A percentile compares a stretch with the other conserved stretches of the same genome.
phyloP scores from a whole-genome alignment of 1,140 invertebrate genomes.

The Drosophila subpulchrella region DNA sequence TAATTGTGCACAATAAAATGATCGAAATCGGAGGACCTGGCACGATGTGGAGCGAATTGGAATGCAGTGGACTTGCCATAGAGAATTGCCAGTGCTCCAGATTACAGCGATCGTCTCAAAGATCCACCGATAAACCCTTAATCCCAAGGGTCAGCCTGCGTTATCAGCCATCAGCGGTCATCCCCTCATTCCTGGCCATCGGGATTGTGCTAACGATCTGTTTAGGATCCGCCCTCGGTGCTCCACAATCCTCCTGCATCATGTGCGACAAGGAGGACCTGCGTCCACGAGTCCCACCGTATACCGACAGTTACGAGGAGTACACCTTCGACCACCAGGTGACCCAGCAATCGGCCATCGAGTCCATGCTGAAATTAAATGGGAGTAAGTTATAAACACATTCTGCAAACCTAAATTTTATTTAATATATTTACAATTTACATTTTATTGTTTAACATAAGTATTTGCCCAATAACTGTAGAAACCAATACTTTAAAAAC shows the following conservation, averaged over 20 bases:
- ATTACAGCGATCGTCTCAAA: conserved; percentile 6
- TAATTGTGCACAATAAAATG: conserved; percentile 46
- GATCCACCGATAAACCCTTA: conserved; percentile 9
- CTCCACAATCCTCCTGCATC: conserved; percentile 72
- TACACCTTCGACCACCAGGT: conserved; percentile 80
- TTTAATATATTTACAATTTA: too few species aligned
- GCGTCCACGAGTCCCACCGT: conserved; percentile 25
- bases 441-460: too few species aligned
- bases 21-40: conserved; percentile 15
- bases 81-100: conserved; percentile 22
- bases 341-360: conserved; percentile 66
- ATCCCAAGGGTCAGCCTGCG: conserved; percentile 14
- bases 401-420: too few species aligned
- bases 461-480: too few species aligned
- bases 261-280: conserved; percentile 74
- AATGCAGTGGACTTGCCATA: conserved; percentile 7
- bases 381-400: conserved; percentile 39
- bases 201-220: conserved; percentile 21
- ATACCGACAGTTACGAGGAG: conserved; percentile 62
- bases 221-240: conserved; percentile 30
- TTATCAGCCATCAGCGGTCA: conserved; percentile 8
- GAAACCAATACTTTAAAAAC: too few species aligned
- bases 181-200: conserved; percentile 31
- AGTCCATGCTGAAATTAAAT: conserved; percentile 65
- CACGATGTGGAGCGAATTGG: conserved; percentile 33